Conservation (phyloP, 2,113 vertebrate species). For the Daphoenositta chrysoptera region DNA sequence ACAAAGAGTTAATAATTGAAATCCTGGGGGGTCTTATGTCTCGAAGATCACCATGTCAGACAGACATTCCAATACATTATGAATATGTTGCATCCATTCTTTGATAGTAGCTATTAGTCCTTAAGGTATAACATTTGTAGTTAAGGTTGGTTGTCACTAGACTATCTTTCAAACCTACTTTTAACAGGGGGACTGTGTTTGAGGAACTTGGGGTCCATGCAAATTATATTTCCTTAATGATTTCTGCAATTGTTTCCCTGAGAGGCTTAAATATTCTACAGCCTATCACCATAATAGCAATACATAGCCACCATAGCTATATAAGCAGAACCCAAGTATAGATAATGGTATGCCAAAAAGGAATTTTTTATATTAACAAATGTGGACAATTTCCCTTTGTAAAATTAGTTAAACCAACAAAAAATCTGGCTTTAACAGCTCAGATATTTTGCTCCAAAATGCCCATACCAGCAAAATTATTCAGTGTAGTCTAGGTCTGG, state of each 20-base stretch:
- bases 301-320: background rate
- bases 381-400: background rate
- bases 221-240: background rate
- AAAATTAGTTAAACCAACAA: background rate
- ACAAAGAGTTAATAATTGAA: background rate
- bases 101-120: background rate
- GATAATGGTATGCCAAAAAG: background rate
- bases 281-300: background rate
- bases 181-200: background rate
- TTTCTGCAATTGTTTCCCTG: background rate
- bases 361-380: background rate
- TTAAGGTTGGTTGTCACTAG: background rate
- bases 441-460: background rate
- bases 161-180: background rate
- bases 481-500: background rate
- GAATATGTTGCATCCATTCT: background rate
- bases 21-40: background rate
- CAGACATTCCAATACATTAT: background rate
- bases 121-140: background rate
- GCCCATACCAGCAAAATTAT: background rate
- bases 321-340: background rate
- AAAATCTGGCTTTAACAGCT: background rate
- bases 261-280: background rate
- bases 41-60: background rate
- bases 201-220: background rate